Percentiles rank a stretch among this genome's conserved stretches.
Conservation (phyloP, 2,888 invertebrate genomes). For the Patella depressa region DNA sequence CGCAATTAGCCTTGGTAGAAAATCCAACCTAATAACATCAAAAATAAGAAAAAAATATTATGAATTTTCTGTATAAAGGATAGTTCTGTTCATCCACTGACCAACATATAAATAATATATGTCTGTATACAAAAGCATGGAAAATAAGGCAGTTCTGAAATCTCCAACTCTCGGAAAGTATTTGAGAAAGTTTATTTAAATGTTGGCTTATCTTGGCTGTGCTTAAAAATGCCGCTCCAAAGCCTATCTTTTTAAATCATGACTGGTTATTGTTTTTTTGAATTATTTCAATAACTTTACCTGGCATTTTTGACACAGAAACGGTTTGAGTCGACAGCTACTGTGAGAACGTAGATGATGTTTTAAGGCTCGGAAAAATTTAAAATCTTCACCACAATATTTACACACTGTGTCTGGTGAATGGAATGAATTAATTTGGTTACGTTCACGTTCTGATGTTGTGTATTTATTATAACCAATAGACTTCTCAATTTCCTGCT, state of each 20-base stretch:
- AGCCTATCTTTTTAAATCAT: too few relatives aligned
- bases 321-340: conserved; percentile 69
- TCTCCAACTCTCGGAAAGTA: too few relatives aligned
- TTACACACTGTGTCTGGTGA: conserved; percentile 71
- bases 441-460: conserved; percentile 35
- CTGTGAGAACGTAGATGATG: conserved; percentile 70
- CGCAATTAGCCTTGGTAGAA: conserved; percentile 70
- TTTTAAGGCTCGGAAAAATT: conserved; percentile 69
- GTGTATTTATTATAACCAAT: conserved; percentile 74
- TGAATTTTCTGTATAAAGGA: not conserved
- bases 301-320: conserved; percentile 67
- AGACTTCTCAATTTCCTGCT: conserved; percentile 89
- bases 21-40: conserved; percentile 58
- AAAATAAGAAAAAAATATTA: not conserved
- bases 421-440: conserved; percentile 43
- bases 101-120: too few relatives aligned
- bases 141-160: too few relatives aligned
- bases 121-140: too few relatives aligned
- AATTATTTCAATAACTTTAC: not conserved
- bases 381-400: conserved; percentile 72
- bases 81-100: too few relatives aligned
- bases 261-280: too few relatives aligned
- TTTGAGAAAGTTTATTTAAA: too few relatives aligned
- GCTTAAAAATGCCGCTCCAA: too few relatives aligned
- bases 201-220: too few relatives aligned